Base-by-base conservation (phyloP, 2,888 invertebrate genomes). In the Philereme vetulata region DNA sequence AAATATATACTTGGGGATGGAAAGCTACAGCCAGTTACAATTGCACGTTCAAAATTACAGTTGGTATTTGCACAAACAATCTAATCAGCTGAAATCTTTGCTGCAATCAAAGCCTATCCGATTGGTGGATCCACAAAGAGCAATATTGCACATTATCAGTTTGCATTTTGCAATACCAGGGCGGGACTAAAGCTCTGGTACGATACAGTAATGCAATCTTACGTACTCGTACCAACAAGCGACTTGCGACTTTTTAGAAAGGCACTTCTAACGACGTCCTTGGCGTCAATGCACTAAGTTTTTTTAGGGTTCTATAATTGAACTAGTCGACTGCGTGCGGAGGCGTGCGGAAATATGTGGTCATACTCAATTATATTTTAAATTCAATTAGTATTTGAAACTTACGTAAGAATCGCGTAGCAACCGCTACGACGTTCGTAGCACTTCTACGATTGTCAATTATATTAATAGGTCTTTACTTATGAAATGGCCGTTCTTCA, bases 61-160 rank as follows among this genome's bases (percentile, higher is more conserved):
- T 5, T 6, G 21, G 6, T 8, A 46, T 32, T 46, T 4, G 8
- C 7, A 53, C 40, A 48, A 62, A 47, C 55, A 56, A 51, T 46
- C 55, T 56, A 64, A 60, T 65, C 56, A 56, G 52, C 43, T 44
- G 34, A 21, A 54, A 53, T 50, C 48, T 56, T 64, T 63, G 56
- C 45, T n/a, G 34, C 53, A 53, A 47, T 47, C 44, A 56, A 33
- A 40, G 46, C 53, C 33, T 10, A 10, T 33, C 35, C 43, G 38
- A 40, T 10, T 32, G 49, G 32, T 46, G 46, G 8, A 43, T 7
- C 56, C 45, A 46, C 56, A 56, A 56, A 56, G 51, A 44, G 49
- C 50, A 51, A 56, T 56, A 53, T 47, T 47, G 47, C 53, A 4
- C 3, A 11, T 10, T 11, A 43, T 11, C 43, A 11, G 11, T 11